These are phyloP conservation scores for Riptortus pedestris DNA, from an alignment of 1,140 invertebrate species.

Conservation along the genomic window DNA sequence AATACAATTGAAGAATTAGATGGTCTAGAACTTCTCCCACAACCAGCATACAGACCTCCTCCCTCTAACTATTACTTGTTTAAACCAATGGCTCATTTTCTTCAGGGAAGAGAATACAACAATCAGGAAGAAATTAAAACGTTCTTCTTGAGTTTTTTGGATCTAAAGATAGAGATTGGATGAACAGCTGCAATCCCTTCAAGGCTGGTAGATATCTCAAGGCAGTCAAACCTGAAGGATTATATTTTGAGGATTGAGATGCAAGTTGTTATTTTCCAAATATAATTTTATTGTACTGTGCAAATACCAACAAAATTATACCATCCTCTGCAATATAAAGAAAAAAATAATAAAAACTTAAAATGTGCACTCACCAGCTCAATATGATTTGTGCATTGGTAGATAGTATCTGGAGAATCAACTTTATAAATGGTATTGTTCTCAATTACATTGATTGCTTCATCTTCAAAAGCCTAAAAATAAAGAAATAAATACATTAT, in stretches of 20 bases:
- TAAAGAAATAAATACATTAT: not conserved
- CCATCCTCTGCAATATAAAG: not conserved
- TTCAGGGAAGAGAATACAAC: too few species aligned
- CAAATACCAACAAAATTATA: not conserved
- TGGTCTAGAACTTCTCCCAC: too few species aligned
- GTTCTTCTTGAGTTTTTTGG: too few species aligned
- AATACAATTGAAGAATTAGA: too few species aligned
- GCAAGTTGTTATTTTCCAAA: too few species aligned
- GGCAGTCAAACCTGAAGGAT: not conserved
- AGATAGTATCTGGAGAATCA: not conserved
- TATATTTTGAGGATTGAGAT: not conserved
- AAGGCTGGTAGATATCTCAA: not conserved
- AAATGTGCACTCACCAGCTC: not conserved
- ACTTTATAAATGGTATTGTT: not conserved
- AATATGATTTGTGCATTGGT: not conserved
- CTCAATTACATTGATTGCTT: not conserved
- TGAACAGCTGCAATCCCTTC: not conserved
- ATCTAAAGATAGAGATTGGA: too few species aligned
- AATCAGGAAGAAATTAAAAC: too few species aligned
- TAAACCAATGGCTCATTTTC: too few species aligned
- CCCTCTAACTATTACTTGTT: too few species aligned
- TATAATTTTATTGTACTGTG: too few species aligned
- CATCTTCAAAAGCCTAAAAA: not conserved
- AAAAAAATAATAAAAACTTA: not conserved
- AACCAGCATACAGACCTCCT: too few species aligned